Conservation (phyloP, 2,113 vertebrate genomes). For the Alectura lathami region DNA sequence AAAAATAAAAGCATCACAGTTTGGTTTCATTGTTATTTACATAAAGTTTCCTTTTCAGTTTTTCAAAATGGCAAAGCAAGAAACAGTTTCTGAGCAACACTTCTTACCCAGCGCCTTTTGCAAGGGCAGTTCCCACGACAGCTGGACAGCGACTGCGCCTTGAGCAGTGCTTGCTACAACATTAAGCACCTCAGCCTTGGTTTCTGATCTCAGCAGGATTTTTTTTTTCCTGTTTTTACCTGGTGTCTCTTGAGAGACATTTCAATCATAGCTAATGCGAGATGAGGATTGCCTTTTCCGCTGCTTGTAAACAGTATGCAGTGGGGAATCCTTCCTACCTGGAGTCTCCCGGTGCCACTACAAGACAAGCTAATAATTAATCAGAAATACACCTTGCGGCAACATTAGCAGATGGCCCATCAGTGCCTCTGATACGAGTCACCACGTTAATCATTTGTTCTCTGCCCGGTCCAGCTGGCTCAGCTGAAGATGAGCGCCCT, state of each 20-base stretch:
- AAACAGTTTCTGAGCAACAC: neutral
- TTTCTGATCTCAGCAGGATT: neutral
- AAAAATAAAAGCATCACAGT: neutral
- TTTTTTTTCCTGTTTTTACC: neutral
- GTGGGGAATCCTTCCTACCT: neutral
- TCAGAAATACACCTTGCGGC: neutral
- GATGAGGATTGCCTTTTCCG: neutral
- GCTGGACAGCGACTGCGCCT: rapidly evolving
- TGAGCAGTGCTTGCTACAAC: rapidly evolving
- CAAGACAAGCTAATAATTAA: conserved; percentile 17
- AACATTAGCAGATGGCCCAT: conserved; percentile 2
- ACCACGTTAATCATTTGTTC: neutral
- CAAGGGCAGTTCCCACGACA: neutral
- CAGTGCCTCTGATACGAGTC: neutral
- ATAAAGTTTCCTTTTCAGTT: neutral
- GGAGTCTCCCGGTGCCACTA: neutral
- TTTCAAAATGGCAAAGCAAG: neutral
- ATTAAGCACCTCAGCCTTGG: neutral
- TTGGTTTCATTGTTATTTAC: neutral
- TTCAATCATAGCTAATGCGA: neutral
- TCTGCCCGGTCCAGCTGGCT: neutral
- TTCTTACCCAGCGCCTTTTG: neutral
- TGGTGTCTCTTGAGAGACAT: neutral
- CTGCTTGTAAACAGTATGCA: neutral
- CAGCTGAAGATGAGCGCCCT: neutral